Evolutionary conservation across 2,113 vertebrate species (phyloP), one percentile per base, ranked within the genome.

Genomic region (Aspidoscelis tigris): DNA sequence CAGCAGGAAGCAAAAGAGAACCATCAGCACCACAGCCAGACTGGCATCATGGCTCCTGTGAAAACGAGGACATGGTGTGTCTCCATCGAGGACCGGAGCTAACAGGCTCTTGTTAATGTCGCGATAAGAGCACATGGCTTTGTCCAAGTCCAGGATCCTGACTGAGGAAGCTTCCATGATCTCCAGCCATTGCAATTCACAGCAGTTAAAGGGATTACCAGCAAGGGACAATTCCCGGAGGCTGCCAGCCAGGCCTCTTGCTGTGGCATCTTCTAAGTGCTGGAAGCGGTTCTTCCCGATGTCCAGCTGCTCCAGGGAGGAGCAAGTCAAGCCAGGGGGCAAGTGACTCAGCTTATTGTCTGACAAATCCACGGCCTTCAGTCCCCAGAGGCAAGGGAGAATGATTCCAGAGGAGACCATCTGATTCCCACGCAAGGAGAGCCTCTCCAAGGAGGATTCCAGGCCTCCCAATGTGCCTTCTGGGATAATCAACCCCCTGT

Each of bases 161-260:
- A 95, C 90, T 0, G 82, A 81, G 0, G 86, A 85, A 1, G 82
- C 89, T 0, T 61, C 90, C 44, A 97, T 86, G 43, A 47, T 26
- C 20, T 82, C 91, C 88, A 97, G 85, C 97, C 97, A 97, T 39
- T 24, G 82, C 78, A 95, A 92, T 0, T 94, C 91, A 75, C 97
- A 97, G n/a, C 97, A 97, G 84, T 95, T 92, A 78, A 97, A 96
- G 70, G 92, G 44, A 88, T 97, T 97, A 2, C 96, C 96, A 9
- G 96, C 94, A 0, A 97, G 22, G 0, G 90, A 81, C 83, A 97
- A 3, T 0, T 64, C 69, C 61, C 44, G 68, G 58, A 97, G 95
- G 81, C 93, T 91, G 5, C 0, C 65, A 33, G 94, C 88, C 85
- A 93, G 84, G 53, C 55, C n/a, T 1, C 8, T 3, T 0, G 93